A percentile compares a stretch with the other conserved stretches of the same genome.
Conservation (phyloP, 2,113 vertebrate genomes). For the Chlorocebus sabaeus region DNA sequence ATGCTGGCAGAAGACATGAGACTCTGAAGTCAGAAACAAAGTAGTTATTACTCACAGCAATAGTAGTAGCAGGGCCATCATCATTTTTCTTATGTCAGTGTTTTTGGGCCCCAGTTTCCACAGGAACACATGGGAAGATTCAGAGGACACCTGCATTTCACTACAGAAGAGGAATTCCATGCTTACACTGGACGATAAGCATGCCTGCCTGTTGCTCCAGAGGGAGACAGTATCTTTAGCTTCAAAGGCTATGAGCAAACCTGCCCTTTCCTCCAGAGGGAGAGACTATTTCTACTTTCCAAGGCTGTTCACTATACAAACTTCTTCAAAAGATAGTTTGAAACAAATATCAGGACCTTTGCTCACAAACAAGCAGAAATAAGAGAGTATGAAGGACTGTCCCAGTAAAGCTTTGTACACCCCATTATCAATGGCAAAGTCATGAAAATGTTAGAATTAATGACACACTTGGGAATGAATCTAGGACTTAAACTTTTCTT, state of each 20-base stretch:
- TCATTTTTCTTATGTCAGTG: neutral
- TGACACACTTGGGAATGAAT: neutral
- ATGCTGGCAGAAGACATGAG: neutral
- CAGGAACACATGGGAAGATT: neutral
- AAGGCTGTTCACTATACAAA: neutral
- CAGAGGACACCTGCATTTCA: neutral
- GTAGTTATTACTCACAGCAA: neutral
- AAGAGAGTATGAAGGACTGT: neutral
- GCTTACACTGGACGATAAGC: neutral
- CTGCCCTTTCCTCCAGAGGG: neutral
- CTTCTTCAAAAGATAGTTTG: neutral
- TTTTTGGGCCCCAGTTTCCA: neutral
- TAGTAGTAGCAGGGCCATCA: neutral
- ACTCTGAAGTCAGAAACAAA: neutral
- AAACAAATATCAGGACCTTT: neutral
- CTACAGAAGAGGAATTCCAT: neutral
- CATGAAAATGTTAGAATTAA: neutral
- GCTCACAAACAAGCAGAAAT: neutral
- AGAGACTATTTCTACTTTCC: neutral
- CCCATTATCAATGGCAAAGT: neutral
- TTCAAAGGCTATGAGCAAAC: neutral
- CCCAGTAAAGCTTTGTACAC: neutral
- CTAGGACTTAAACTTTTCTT: neutral
- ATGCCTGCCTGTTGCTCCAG: neutral
- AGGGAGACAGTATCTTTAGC: neutral